A percentile compares a stretch with the other conserved stretches of the same genome.
phyloP scores from a whole-genome alignment of 1,140 invertebrate genomes.

The Sesamia nonagrioides region DNA sequence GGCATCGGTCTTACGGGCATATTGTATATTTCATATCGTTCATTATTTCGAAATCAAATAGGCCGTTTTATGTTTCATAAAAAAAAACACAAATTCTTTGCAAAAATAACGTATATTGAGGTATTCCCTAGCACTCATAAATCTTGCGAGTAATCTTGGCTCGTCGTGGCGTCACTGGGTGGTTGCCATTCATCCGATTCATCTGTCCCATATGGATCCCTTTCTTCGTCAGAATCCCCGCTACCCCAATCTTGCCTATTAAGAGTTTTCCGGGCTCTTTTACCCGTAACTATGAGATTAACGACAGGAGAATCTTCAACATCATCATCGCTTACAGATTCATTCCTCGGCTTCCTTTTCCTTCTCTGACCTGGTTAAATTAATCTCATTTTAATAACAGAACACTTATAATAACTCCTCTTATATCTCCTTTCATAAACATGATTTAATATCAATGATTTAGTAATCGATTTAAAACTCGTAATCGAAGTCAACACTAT shows the following conservation, averaged over 20 bases:
- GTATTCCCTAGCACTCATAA: constrained; percentile 1
- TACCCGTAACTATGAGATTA: constrained; percentile 65
- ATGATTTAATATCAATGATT: constrained; percentile 16
- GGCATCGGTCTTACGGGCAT: too few relatives aligned
- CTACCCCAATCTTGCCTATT: constrained; percentile 49
- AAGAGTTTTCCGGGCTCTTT: constrained; percentile 65
- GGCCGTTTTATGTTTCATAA: too few relatives aligned
- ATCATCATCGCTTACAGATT: constrained; percentile 51
- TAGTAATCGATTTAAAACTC: constrained; percentile 68
- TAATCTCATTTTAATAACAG: constrained; percentile 39
- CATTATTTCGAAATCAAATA: too few relatives aligned
- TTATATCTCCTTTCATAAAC: constrained; percentile 9
- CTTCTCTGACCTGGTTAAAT: constrained; percentile 46
- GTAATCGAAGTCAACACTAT: constrained; percentile 81
- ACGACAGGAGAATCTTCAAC: constrained; percentile 51
- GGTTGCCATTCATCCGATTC: constrained; percentile 78
- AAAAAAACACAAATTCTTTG: not conserved
- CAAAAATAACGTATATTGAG: constrained; percentile 40
- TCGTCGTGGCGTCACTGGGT: constrained; percentile 55
- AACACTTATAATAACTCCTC: constrained; percentile 7
- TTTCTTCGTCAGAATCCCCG: constrained; percentile 60
- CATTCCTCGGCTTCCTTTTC: constrained; percentile 42
- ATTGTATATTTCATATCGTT: too few relatives aligned
- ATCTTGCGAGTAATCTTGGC: constrained; percentile 64
- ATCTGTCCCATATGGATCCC: constrained; percentile 71